These are phyloP conservation scores for Morinoia aosen DNA, from an alignment of 2,888 invertebrate species.

Conservation along the genomic window DNA sequence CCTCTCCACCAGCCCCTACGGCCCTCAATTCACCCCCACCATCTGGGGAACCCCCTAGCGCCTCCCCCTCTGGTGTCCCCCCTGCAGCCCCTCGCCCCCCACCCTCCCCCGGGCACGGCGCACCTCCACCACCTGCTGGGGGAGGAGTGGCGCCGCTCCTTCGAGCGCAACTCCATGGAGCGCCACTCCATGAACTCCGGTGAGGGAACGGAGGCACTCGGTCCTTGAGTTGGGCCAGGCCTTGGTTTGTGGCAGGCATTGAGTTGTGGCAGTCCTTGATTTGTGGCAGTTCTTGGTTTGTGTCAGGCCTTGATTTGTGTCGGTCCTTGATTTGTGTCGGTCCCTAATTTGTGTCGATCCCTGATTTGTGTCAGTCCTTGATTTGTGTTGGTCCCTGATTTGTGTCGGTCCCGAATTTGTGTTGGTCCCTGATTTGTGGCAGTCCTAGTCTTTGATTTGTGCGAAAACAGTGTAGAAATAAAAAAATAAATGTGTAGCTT, in stretches of 20 bases:
- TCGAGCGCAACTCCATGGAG: slow-evolving; percentile 61
- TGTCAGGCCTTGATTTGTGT: no score
- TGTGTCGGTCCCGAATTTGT: no score
- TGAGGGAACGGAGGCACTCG: not conserved
- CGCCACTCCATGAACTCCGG: slow-evolving; percentile 60
- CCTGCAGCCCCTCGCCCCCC: slow-evolving; percentile 65
- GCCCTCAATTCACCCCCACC: slow-evolving; percentile 60
- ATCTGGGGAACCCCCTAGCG: slow-evolving; percentile 62
- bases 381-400: no score
- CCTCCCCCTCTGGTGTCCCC: slow-evolving; percentile 64
- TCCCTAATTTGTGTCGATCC: no score
- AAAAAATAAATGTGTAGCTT: no score
- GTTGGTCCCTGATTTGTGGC: no score
- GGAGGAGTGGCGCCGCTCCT: slow-evolving; percentile 61
- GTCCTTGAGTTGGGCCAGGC: not conserved
- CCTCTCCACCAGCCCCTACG: slow-evolving; percentile 60
- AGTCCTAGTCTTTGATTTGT: not conserved
- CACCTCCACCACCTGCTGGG: slow-evolving; percentile 62
- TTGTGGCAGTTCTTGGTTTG: no score
- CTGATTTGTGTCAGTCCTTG: no score
- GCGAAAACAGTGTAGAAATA: no score
- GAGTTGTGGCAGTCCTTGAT: no score
- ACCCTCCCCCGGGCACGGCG: slow-evolving; percentile 64
- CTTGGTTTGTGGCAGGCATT: not conserved
- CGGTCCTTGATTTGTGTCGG: no score